phyloP scores from a whole-genome alignment of 1,140 invertebrate genomes.

The Drosophila kurseongensis region DNA sequence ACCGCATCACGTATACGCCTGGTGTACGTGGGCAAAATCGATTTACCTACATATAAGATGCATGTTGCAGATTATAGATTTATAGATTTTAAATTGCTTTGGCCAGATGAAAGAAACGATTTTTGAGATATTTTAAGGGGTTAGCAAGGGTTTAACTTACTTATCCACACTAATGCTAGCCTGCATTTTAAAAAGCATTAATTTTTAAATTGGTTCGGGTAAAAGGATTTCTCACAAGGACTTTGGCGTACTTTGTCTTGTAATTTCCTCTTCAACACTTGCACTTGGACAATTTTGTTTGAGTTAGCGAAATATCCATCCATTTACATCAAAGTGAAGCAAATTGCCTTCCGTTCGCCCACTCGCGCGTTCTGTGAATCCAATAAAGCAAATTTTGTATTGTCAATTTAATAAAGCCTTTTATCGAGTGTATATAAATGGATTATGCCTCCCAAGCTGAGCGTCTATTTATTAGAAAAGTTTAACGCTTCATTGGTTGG shows the following conservation, averaged over 20 bases:
- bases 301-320: constrained; percentile 26
- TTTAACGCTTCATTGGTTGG: constrained; percentile 31
- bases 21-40: constrained; percentile 24
- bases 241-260: not conserved
- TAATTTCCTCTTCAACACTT: constrained; percentile 6
- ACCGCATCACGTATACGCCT: constrained; percentile 39
- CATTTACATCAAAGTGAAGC: constrained; percentile 46
- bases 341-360: constrained; percentile 25
- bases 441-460: constrained; percentile 47
- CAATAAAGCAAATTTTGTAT: constrained; percentile 70
- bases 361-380: constrained; percentile 19
- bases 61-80: constrained; percentile 22
- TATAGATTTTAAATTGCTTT: constrained; percentile 34
- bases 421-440: constrained; percentile 67
- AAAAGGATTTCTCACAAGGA: not conserved
- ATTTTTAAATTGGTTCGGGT: constrained; percentile 33
- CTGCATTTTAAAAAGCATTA: constrained; percentile 25
- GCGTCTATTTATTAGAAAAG: constrained; percentile 68
- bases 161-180: not conserved
- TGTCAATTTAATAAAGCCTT: constrained; percentile 75
- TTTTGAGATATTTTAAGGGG: not conserved
- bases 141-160: not conserved
- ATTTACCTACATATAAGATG: constrained; percentile 22
- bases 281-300: constrained; percentile 35
- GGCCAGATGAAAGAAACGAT: not conserved